Conservation (phyloP, 2,888 invertebrate genomes). For the Zygaena filipendulae region DNA sequence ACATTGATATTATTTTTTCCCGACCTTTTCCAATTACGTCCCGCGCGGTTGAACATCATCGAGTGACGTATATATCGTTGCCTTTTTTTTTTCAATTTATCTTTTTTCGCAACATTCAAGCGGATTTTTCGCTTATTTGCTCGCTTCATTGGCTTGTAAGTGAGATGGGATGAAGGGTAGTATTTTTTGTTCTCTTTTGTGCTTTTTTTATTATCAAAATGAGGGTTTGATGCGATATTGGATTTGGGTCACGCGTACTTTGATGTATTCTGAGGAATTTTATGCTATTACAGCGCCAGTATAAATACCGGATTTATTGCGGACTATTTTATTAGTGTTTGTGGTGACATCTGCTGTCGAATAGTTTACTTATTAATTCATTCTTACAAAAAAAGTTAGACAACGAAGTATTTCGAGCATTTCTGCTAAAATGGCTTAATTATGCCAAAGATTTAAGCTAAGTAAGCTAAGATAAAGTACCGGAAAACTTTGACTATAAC, state of each 20-base stretch:
- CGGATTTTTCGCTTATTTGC: constrained; percentile 66
- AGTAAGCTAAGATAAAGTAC: too few species aligned
- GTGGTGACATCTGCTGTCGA: constrained; percentile 28
- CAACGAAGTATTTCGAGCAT: too few species aligned
- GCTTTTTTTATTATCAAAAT: constrained; percentile 26
- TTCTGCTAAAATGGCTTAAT: too few species aligned
- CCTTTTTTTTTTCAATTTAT: constrained; percentile 45
- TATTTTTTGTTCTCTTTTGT: constrained; percentile 36
- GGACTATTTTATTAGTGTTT: constrained; percentile 24
- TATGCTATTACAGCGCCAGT: constrained; percentile 14
- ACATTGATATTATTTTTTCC: constrained; percentile 31
- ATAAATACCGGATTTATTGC: constrained; percentile 12
- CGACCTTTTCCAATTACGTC: constrained; percentile 51
- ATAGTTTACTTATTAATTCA: constrained; percentile 18
- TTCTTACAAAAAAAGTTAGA: too few species aligned
- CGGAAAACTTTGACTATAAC: too few species aligned
- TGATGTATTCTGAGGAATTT: too few species aligned
- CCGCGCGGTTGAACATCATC: constrained; percentile 46
- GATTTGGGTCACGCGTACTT: constrained; percentile 24
- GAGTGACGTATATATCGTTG: constrained; percentile 41
- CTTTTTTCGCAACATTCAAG: constrained; percentile 57
- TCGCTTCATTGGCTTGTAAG: constrained; percentile 66
- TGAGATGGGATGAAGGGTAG: constrained; percentile 45
- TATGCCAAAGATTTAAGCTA: too few species aligned
- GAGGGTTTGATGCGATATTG: constrained; percentile 15